Conservation (phyloP, 1,140 invertebrate genomes). For the Drosophila varians region DNA sequence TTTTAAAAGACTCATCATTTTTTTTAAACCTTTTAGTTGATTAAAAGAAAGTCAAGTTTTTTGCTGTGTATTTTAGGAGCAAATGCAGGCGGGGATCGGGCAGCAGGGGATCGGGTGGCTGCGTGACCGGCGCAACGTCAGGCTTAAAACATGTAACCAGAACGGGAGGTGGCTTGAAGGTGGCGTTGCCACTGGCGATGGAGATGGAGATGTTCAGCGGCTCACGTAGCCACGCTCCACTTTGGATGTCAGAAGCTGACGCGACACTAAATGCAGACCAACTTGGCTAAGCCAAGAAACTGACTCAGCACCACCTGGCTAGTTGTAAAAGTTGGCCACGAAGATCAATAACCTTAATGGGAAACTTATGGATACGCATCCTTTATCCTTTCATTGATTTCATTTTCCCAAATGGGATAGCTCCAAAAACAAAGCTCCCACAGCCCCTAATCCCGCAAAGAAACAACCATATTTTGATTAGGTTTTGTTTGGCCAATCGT, state of each 20-base stretch:
- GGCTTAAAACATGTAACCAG: constrained; percentile 35
- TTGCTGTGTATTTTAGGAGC: background rate
- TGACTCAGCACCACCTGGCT: constrained; percentile 39
- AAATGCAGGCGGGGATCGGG: background rate
- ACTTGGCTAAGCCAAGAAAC: constrained; percentile 13
- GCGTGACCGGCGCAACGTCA: constrained; percentile 73
- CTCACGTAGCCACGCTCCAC: constrained; percentile 57
- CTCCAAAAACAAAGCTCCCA: no score
- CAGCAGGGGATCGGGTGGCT: constrained; percentile 18
- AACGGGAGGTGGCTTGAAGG: constrained; percentile 14
- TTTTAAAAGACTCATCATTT: no score
- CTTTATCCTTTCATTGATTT: background rate
- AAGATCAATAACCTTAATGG: background rate
- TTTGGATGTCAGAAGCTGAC: constrained; percentile 24
- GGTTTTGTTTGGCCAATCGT: constrained; percentile 11
- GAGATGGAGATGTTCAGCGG: constrained; percentile 21
- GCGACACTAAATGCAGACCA: constrained; percentile 29
- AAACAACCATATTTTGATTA: constrained; percentile 32
- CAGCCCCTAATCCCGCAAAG: no score
- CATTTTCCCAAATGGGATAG: no score
- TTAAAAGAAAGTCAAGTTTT: background rate
- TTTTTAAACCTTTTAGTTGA: background rate
- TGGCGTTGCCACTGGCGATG: constrained; percentile 16
- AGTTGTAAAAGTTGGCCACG: background rate
- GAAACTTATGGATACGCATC: background rate